Conservation (phyloP, 2,888 invertebrate genomes). For the Drosophila atroscutellata region DNA sequence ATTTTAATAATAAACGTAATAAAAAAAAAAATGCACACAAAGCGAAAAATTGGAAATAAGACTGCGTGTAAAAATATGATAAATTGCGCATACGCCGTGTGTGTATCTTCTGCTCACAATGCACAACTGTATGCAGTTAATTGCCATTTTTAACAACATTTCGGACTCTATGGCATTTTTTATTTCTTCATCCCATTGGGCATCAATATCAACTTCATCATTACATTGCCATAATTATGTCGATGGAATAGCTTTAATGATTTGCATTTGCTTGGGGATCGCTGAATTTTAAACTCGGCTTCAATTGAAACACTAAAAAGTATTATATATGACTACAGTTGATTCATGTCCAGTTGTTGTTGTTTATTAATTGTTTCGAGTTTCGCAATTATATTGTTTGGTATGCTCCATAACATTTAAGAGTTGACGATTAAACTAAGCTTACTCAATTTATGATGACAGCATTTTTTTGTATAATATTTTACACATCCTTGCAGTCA, state of each 20-base stretch:
- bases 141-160: slow-evolving; percentile 69
- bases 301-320: not conserved
- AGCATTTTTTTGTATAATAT: not conserved
- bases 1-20: not conserved
- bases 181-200: slow-evolving; percentile 13
- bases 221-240: slow-evolving; percentile 47
- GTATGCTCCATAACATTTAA: no score
- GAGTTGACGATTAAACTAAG: not conserved
- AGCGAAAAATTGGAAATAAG: slow-evolving; percentile 67
- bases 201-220: slow-evolving; percentile 44
- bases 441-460: not conserved
- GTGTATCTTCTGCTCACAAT: slow-evolving; percentile 7
- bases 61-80: slow-evolving; percentile 71
- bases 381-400: not conserved
- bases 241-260: slow-evolving; percentile 46
- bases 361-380: not conserved
- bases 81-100: slow-evolving; percentile 71
- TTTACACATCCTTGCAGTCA: no score
- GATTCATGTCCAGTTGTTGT: not conserved
- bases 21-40: slow-evolving; percentile 19
- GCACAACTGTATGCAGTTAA: slow-evolving; percentile 56
- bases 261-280: slow-evolving; percentile 29
- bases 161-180: slow-evolving; percentile 23
- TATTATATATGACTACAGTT: not conserved
- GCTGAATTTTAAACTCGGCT: slow-evolving; percentile 8